Evolutionary conservation across 2,888 invertebrate species (phyloP).

Genomic region (Eudasyphora cyanicolor): DNA sequence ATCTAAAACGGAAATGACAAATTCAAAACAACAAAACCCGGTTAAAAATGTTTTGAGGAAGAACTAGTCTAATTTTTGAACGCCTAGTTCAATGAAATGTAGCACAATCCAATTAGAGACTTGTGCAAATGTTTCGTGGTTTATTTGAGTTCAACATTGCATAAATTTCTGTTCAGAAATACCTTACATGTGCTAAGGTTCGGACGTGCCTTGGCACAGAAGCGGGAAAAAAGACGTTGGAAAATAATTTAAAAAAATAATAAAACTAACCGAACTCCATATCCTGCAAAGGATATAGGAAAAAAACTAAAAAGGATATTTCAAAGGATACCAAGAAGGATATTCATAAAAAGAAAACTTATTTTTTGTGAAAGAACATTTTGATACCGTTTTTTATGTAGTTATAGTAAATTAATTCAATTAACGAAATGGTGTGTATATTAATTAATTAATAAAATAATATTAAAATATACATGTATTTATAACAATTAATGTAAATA

Average conservation of each 20-base stretch:
- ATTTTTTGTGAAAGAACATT: conserved; percentile 1
- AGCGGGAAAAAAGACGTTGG: conserved; percentile 57
- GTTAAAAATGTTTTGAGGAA: conserved; percentile 54
- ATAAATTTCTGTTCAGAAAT: conserved; percentile 73
- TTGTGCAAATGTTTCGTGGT: conserved; percentile 52
- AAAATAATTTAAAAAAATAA: conserved; percentile 8
- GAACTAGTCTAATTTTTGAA: conserved; percentile 60
- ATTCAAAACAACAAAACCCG: conserved; percentile 20
- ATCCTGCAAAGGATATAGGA: conserved; percentile 37
- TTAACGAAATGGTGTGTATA: conserved; percentile 76
- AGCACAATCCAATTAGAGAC: conserved; percentile 79
- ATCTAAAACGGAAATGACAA: conserved; percentile 57
- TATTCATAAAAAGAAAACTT: conserved; percentile 13
- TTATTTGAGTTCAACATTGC: conserved; percentile 63
- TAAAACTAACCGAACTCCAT: conserved; percentile 26
- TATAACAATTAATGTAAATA: conserved; percentile 1
- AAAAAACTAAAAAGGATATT: conserved; percentile 10
- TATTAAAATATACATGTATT: conserved; percentile 1
- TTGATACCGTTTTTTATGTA: conserved; percentile 56
- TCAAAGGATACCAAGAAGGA: conserved; percentile 46
- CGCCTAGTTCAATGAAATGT: conserved; percentile 70
- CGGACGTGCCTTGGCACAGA: conserved; percentile 76
- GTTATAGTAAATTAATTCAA: conserved; percentile 71
- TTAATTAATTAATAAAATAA: conserved; percentile 43
- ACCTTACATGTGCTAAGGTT: conserved; percentile 76